Percentiles rank a stretch among this genome's conserved stretches.
These are phyloP conservation scores for Clarias fuscus DNA, from an alignment of 2,797 vertebrate genomes.

Conservation along the genomic window DNA sequence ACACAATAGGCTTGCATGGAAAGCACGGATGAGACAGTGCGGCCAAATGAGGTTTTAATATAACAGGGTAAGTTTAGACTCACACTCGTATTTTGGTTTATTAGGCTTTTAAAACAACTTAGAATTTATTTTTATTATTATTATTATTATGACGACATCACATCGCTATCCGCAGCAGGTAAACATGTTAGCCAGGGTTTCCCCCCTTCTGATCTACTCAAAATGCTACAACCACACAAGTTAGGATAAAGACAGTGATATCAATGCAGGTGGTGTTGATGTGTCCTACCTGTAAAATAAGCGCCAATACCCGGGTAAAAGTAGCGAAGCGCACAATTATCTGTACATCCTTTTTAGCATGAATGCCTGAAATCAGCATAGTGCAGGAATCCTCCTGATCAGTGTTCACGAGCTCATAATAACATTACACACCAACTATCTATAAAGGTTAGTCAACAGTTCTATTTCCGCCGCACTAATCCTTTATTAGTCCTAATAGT, in stretches of 20 bases:
- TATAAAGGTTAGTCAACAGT: no score
- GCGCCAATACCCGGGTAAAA: constrained; percentile 79
- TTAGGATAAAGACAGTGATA: background rate
- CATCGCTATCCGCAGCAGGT: background rate
- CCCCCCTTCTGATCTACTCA: background rate
- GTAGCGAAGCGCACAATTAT: constrained; percentile 80
- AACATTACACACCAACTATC: background rate
- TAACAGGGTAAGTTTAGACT: no score
- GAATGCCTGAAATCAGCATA: constrained; percentile 40
- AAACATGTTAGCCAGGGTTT: background rate
- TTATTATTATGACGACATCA: background rate
- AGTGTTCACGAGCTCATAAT: background rate
- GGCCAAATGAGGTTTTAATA: no score
- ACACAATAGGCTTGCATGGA: no score
- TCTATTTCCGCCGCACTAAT: background rate
- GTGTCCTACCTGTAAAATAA: constrained; percentile 86
- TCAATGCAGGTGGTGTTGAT: background rate
- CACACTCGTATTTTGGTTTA: background rate
- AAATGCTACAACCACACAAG: background rate
- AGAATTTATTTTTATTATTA: background rate
- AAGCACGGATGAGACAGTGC: no score
- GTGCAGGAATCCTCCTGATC: constrained; percentile 8
- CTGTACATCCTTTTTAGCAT: constrained; percentile 66
- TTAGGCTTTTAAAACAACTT: background rate
- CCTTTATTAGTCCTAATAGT: background rate